Evolutionary conservation across 2,113 vertebrate genomes (phyloP).

Genomic region (Phaetusa simplex): DNA sequence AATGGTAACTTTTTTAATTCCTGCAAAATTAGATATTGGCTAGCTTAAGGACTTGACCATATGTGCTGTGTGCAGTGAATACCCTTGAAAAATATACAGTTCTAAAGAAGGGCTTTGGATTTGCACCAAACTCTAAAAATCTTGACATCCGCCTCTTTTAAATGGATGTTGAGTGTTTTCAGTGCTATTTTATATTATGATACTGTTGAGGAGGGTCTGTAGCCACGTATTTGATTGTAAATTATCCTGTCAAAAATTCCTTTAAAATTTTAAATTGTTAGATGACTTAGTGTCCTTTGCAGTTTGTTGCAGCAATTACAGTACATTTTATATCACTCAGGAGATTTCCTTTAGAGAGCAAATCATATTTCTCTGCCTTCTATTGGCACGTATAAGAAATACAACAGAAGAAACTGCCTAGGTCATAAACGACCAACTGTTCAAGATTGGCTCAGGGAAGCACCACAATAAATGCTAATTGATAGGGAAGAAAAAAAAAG

Average conservation of each 20-base stretch:
- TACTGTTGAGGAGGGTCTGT: background rate
- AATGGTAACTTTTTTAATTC: background rate
- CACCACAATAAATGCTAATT: constrained; percentile 14
- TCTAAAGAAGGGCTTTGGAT: background rate
- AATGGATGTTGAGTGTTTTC: background rate
- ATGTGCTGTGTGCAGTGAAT: background rate
- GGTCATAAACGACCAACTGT: constrained; percentile 37
- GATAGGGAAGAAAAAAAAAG: background rate
- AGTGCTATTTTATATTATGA: background rate
- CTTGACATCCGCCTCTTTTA: background rate
- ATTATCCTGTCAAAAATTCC: background rate
- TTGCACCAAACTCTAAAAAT: background rate
- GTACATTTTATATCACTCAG: background rate
- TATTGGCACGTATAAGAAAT: background rate
- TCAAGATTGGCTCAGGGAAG: background rate
- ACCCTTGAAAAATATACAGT: background rate
- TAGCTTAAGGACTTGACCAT: background rate
- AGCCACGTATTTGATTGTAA: background rate
- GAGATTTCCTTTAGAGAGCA: background rate
- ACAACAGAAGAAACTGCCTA: constrained; percentile 2
- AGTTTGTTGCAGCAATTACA: background rate
- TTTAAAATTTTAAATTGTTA: background rate
- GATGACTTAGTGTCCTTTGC: background rate
- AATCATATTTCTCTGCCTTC: constrained; percentile 11
- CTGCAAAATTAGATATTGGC: background rate